phyloP scores from a whole-genome alignment of 2,888 invertebrate species.

The Macroteleia sp. region DNA sequence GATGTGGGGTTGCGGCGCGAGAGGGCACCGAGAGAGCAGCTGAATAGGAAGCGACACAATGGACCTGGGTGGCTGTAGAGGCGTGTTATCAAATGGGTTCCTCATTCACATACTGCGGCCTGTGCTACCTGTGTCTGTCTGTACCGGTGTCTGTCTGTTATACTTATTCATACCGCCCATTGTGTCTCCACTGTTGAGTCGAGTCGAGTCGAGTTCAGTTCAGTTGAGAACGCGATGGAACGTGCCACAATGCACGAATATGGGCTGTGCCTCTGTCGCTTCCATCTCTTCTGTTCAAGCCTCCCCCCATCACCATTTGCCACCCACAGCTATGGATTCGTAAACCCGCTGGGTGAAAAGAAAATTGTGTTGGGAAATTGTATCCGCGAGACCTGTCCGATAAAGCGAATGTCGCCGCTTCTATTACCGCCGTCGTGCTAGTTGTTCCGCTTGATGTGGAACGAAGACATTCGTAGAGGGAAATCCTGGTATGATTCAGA shows the following conservation, averaged over 20 bases:
- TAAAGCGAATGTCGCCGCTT: constrained; percentile 59
- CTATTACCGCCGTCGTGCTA: neutral
- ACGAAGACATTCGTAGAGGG: neutral
- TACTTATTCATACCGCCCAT: constrained; percentile 83
- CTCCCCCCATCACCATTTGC: constrained; percentile 67
- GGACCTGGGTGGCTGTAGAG: constrained; percentile 83
- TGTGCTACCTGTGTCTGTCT: constrained; percentile 83
- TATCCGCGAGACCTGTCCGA: constrained; percentile 73
- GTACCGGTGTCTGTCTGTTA: constrained; percentile 83
- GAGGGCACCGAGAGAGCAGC: constrained; percentile 80
- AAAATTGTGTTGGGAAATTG: constrained; percentile 79
- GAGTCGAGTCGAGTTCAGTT: constrained; percentile 77
- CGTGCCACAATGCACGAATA: constrained; percentile 84
- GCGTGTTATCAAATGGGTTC: constrained; percentile 84
- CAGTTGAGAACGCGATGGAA: constrained; percentile 84
- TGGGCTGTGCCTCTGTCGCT: constrained; percentile 74
- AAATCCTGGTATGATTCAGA: too few relatives aligned
- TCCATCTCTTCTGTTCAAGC: constrained; percentile 48
- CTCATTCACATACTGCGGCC: constrained; percentile 84
- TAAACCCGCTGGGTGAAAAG: constrained; percentile 71
- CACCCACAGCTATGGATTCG: constrained; percentile 71
- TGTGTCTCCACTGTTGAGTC: constrained; percentile 79
- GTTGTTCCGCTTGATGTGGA: constrained; percentile 1
- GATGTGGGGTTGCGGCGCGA: constrained; percentile 57
- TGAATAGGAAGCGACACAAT: constrained; percentile 84